Conservation (phyloP, 2,888 invertebrate genomes). For the Nomada lathburiana region DNA sequence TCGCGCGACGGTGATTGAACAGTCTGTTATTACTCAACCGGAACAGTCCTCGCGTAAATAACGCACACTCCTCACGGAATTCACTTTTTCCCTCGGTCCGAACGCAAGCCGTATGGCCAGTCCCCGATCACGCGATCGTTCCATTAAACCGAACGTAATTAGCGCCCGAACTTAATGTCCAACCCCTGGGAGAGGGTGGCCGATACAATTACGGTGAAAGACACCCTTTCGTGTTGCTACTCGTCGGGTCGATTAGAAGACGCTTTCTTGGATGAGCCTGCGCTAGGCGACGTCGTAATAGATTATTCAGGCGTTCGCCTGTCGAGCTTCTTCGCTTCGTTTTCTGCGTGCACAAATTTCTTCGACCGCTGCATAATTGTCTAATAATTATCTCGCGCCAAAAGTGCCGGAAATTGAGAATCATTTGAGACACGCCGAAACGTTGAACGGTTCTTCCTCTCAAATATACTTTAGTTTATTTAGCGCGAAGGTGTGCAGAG, state of each 20-base stretch:
- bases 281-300: background rate
- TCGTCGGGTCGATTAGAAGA: background rate
- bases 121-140: slow-evolving; percentile 52
- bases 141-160: slow-evolving; percentile 54
- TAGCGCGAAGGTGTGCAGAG: no score
- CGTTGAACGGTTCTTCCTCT: no score
- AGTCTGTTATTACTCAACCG: background rate
- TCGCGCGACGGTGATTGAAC: slow-evolving; percentile 30
- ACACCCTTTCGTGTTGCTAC: background rate
- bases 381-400: background rate
- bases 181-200: background rate
- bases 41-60: slow-evolving; percentile 29
- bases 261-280: background rate
- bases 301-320: no score
- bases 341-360: no score
- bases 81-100: slow-evolving; percentile 18
- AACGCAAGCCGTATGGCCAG: background rate
- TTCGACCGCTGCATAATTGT: no score
- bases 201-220: background rate
- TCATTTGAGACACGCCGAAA: no score
- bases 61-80: background rate
- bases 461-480: no score
- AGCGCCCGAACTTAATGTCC: slow-evolving; percentile 20
- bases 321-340: no score
- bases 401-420: background rate